Conservation (phyloP, 2,113 vertebrate genomes). For the Physeter macrocephalus region DNA sequence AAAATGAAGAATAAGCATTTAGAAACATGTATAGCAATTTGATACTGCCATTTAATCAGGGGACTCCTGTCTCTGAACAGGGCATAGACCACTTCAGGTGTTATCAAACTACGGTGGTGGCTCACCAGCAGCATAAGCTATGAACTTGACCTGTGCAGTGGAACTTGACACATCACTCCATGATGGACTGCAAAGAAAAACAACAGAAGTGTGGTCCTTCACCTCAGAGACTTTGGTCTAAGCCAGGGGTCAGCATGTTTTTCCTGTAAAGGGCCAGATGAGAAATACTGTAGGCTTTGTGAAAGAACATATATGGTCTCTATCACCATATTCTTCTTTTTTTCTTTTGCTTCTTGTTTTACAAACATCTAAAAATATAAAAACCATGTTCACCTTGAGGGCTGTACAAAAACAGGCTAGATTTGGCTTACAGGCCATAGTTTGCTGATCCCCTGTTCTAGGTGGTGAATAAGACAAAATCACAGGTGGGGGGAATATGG, state of each 20-base stretch:
- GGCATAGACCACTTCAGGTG: not conserved
- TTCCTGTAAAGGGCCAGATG: not conserved
- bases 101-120: not conserved
- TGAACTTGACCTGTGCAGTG: fast-evolving
- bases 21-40: not conserved
- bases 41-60: not conserved
- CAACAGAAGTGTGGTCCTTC: not conserved
- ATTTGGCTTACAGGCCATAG: not conserved
- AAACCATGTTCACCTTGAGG: not conserved
- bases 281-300: not conserved
- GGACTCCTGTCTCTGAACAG: not conserved
- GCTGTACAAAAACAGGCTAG: not conserved
- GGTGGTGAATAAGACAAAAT: not conserved
- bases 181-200: not conserved
- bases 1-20: not conserved
- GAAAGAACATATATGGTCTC: not conserved
- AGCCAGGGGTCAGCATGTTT: not conserved
- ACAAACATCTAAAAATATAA: not conserved
- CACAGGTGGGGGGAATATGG: not conserved
- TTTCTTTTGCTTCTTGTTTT: not conserved
- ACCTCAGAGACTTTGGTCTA: not conserved
- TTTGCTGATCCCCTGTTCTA: not conserved
- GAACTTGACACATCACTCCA: not conserved
- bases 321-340: not conserved
- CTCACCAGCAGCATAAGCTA: not conserved